Evolutionary conservation across 2,888 invertebrate species (phyloP).

Genomic region (Idaea straminata): DNA sequence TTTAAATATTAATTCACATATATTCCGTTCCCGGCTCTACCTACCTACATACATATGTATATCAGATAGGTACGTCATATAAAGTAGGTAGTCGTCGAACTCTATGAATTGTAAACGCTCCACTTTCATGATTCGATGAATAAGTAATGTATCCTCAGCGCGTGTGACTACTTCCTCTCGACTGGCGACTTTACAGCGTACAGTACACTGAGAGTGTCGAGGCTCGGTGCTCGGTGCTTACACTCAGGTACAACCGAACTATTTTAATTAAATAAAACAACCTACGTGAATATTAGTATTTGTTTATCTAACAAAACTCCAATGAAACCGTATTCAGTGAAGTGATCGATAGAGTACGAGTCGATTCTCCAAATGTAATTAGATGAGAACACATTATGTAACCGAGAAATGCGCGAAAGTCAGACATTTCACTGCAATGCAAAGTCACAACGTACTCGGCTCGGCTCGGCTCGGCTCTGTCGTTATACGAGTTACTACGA

Average conservation of each 20-base stretch:
- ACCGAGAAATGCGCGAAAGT: conserved; percentile 60
- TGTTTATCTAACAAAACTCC: too few species aligned
- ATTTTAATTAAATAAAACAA: too few species aligned
- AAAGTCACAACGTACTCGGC: conserved; percentile 29
- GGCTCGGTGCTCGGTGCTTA: too few species aligned
- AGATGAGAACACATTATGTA: conserved; percentile 48
- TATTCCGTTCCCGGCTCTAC: neutral
- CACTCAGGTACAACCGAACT: too few species aligned
- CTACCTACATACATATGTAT: neutral
- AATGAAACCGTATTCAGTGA: neutral
- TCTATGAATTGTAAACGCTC: neutral
- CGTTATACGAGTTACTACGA: conserved; percentile 27
- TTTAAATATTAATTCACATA: too few species aligned
- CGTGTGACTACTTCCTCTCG: neutral
- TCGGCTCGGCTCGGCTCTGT: conserved; percentile 8
- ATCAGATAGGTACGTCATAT: neutral
- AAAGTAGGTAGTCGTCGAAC: neutral
- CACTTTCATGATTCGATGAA: neutral
- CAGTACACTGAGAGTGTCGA: neutral
- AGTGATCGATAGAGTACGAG: conserved; percentile 30
- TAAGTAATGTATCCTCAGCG: neutral
- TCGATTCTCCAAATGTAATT: conserved; percentile 39
- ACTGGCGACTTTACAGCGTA: neutral
- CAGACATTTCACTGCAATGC: conserved; percentile 43
- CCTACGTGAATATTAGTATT: too few species aligned